Evolutionary conservation across 2,888 invertebrate species (phyloP), one percentile per base, ranked within the genome.

Genomic region (Agapostemon virescens): DNA sequence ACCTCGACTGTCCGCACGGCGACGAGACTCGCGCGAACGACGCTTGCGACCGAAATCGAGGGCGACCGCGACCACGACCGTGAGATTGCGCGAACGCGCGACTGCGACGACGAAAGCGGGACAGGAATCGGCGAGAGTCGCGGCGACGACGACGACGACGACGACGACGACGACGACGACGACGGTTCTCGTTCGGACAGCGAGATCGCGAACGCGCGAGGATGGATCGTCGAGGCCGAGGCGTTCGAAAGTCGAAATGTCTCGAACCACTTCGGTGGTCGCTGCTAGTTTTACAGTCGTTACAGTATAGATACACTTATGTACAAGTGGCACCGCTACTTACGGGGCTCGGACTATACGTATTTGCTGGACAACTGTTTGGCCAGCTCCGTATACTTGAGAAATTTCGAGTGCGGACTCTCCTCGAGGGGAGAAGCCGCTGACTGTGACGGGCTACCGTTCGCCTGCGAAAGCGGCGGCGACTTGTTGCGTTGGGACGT

Each of bases 341-440:
- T 91, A 90, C 92, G 90, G 90, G 90, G 90, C 91, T 91, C 92
- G 92, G 92, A 94, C 95, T 96, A 97, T 95, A 97, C 97, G 94
- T 98, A 98, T 94, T 98, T 98, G 94, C 98, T 98, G 93, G 98
- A 98, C 93, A 99, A 95, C 94, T 99, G 98, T 94, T 98, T 98
- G 91, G 99, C 99, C 94, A 99, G 96, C 94, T 99, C 98, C 92
- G 98, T 98, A 94, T 99, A 99, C 94, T 98, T 98, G 89, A 98
- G 96, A 95, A 98, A 98, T 94, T 98, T 99, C 89, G 98, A 98
- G 94, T 98, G 98, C 69, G 98, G 97, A 92, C 97, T 98, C 93
- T 98, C 98, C 91, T 98, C 98, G 77, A 92, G 90, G 63, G 92
- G 90, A 72, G 91, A 92, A 45, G 91, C 93, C 89, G 88, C 94